These are phyloP conservation scores for Andinoacara biseriatus DNA, from an alignment of 2,113 vertebrate genomes.

Conservation along the genomic window DNA sequence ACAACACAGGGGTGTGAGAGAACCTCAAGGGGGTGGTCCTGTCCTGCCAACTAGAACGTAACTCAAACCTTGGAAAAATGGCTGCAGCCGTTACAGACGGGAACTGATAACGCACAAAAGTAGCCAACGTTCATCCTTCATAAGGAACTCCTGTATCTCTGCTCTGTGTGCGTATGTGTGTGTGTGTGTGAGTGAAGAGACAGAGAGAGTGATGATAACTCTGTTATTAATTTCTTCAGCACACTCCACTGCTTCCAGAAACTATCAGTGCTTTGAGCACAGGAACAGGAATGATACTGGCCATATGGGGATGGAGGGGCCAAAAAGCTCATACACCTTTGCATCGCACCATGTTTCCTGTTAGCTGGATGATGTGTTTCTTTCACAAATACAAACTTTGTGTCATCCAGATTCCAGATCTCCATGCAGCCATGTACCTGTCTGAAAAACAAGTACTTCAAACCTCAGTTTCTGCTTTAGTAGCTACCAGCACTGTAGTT, in stretches of 20 bases:
- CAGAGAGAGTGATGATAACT: neutral
- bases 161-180: neutral
- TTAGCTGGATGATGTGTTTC: neutral
- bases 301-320: neutral
- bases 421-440: neutral
- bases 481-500: too few species aligned
- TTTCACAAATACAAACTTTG: conserved; percentile 1
- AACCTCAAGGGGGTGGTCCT: neutral
- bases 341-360: conserved; percentile 3
- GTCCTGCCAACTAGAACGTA: conserved; percentile 19
- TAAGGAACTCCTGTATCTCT: conserved; percentile 14
- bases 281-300: neutral
- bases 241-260: conserved; percentile 23
- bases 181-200: conserved; percentile 5
- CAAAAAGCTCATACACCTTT: neutral
- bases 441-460: neutral
- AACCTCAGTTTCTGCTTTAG: neutral
- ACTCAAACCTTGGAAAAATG: conserved; percentile 10
- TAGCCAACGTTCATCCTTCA: conserved; percentile 16
- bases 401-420: neutral
- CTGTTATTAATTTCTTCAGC: conserved; percentile 15
- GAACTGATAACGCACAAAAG: conserved; percentile 40
- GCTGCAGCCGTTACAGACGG: conserved; percentile 10
- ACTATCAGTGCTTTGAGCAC: conserved; percentile 20
- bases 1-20: neutral